A percentile compares a stretch with the other conserved stretches of the same genome.
Evolutionary conservation across 2,888 invertebrate species (phyloP).

Genomic region (Hartigia nigra): DNA sequence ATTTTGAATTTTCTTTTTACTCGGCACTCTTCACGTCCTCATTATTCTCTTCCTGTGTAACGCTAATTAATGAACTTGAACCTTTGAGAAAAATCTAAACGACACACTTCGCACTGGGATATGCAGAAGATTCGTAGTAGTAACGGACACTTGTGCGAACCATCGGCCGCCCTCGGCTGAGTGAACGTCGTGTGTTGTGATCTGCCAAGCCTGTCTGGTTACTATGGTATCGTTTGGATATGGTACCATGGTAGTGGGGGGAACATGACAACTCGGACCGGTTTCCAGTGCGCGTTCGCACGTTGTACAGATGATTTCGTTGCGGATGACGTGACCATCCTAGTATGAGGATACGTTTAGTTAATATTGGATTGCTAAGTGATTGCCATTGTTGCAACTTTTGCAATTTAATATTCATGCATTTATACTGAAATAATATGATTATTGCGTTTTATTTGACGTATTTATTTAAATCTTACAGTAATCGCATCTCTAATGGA

Average conservation of each 20-base stretch:
- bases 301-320: background rate
- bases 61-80: background rate
- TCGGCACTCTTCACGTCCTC: background rate
- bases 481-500: background rate
- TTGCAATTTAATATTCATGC: background rate
- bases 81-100: background rate
- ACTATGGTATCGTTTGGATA: slow-evolving; percentile 43
- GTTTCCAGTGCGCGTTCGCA: slow-evolving; percentile 10
- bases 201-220: slow-evolving; percentile 52
- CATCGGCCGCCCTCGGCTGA: background rate
- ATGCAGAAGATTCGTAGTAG: background rate
- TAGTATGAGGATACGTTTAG: background rate
- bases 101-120: background rate
- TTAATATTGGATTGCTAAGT: background rate
- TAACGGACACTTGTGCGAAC: background rate
- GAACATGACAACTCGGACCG: slow-evolving; percentile 8
- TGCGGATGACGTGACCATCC: background rate
- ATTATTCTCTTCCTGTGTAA: background rate
- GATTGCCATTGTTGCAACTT: background rate
- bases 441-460: background rate
- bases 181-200: slow-evolving; percentile 36
- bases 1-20: slow-evolving; percentile 16
- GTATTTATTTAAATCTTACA: background rate
- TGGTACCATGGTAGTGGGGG: slow-evolving; percentile 12
- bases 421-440: background rate